phyloP scores from a whole-genome alignment of 1,140 invertebrate genomes.

The Ceratina japonica region DNA sequence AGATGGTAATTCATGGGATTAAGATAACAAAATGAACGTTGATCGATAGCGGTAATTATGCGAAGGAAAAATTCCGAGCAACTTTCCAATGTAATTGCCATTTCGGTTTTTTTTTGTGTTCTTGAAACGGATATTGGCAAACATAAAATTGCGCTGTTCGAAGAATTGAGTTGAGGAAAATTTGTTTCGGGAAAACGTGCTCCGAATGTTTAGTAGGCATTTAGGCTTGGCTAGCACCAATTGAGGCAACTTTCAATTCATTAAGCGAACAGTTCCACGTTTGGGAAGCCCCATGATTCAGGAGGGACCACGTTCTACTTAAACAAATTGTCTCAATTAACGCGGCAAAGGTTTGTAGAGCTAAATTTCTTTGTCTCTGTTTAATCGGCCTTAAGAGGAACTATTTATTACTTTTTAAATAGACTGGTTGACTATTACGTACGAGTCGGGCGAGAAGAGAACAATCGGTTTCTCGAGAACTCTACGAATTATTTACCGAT shows the following conservation, averaged over 20 bases:
- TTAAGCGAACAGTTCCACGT: slow-evolving; percentile 22
- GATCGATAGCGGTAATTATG: background rate
- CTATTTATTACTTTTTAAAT: background rate
- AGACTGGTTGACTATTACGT: too few relatives aligned
- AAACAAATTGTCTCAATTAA: slow-evolving; percentile 47
- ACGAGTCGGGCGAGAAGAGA: background rate
- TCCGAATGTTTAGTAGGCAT: background rate
- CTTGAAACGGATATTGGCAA: too few relatives aligned
- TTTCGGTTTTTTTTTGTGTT: too few relatives aligned
- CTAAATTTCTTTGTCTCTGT: background rate
- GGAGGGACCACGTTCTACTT: slow-evolving; percentile 21
- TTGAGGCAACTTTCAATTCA: slow-evolving; percentile 33
- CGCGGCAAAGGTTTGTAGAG: background rate
- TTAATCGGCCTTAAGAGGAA: background rate
- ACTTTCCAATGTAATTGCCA: slow-evolving; percentile 4
- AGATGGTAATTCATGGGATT: background rate
- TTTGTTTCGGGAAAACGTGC: background rate
- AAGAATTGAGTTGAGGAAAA: too few relatives aligned
- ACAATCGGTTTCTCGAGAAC: background rate
- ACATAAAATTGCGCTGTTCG: too few relatives aligned
- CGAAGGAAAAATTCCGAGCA: background rate
- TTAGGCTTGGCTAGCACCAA: slow-evolving; percentile 5
- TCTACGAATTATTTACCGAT: background rate
- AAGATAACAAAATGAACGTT: background rate
- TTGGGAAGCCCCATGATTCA: slow-evolving; percentile 53